A percentile compares a stretch with the other conserved stretches of the same genome.
phyloP scores from a whole-genome alignment of 2,797 vertebrate genomes.

The Sylvilagus floridanus region DNA sequence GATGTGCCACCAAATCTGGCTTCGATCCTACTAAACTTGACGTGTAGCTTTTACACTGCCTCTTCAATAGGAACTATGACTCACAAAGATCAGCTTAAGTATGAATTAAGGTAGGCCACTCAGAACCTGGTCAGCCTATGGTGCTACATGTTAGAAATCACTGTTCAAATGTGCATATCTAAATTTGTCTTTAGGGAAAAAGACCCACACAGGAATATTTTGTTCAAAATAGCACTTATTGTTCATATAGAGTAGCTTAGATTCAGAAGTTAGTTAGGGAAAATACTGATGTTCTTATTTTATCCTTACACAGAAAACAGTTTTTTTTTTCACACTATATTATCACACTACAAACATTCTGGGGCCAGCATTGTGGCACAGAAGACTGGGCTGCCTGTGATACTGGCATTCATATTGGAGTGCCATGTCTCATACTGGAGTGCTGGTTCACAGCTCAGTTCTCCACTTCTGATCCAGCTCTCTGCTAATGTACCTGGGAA shows the following conservation, averaged over 20 bases:
- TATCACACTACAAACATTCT: not conserved
- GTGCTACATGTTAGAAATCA: not conserved
- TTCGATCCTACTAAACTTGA: not conserved
- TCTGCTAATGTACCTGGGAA: too few species aligned
- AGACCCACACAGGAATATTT: not conserved
- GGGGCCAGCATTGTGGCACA: not conserved
- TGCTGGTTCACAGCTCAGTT: too few species aligned
- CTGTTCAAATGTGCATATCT: not conserved
- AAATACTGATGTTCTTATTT: not conserved
- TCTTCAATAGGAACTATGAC: not conserved
- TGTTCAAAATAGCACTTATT: not conserved
- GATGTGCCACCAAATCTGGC: not conserved
- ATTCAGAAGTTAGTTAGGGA: not conserved
- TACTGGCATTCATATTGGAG: too few species aligned
- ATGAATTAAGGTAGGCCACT: not conserved
- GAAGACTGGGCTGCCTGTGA: not conserved
- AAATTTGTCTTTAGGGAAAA: conserved; percentile 12
- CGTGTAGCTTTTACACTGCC: not conserved
- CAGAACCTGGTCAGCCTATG: not conserved
- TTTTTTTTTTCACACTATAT: not conserved
- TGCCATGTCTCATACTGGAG: too few species aligned
- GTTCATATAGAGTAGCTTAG: not conserved
- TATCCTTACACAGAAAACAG: not conserved
- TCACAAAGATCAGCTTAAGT: conserved; percentile 16
- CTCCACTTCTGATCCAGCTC: too few species aligned